Conservation (phyloP, 2,113 vertebrate genomes). For the Tricholaema leucomelas region DNA sequence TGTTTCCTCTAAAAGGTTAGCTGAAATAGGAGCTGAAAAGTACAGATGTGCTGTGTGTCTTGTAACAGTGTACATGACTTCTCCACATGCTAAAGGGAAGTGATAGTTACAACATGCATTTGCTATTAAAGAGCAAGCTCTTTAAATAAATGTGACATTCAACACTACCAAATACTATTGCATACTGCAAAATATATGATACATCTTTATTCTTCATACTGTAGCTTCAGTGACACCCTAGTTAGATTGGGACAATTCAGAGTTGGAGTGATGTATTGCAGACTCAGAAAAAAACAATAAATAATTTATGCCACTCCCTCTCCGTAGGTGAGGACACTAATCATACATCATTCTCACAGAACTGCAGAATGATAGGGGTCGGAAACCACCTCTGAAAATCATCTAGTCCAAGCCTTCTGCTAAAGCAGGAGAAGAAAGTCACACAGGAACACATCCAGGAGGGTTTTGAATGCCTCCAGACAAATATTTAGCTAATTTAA, state of each 20-base stretch:
- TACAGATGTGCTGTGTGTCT: not conserved
- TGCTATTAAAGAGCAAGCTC: constrained; percentile 20
- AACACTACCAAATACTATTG: constrained; percentile 12
- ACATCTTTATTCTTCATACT: not conserved
- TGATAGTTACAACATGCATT: not conserved
- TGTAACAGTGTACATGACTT: not conserved
- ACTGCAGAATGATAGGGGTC: no score
- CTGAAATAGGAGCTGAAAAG: not conserved
- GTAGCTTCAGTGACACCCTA: not conserved
- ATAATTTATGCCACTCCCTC: not conserved
- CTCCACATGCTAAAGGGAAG: not conserved
- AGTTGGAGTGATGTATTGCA: not conserved
- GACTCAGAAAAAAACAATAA: not conserved
- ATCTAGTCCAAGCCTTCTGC: no score
- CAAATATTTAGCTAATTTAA: not conserved
- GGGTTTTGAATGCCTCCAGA: not conserved
- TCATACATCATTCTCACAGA: not conserved
- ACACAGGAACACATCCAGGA: no score
- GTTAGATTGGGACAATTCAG: not conserved
- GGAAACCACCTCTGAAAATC: no score
- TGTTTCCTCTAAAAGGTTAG: constrained; percentile 37
- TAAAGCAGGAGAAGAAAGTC: no score
- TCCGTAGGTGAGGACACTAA: not conserved
- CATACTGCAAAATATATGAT: not conserved
- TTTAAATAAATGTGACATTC: constrained; percentile 16